These are phyloP conservation scores for Nixonia krombeini DNA, from an alignment of 1,140 invertebrate species.

Conservation along the genomic window DNA sequence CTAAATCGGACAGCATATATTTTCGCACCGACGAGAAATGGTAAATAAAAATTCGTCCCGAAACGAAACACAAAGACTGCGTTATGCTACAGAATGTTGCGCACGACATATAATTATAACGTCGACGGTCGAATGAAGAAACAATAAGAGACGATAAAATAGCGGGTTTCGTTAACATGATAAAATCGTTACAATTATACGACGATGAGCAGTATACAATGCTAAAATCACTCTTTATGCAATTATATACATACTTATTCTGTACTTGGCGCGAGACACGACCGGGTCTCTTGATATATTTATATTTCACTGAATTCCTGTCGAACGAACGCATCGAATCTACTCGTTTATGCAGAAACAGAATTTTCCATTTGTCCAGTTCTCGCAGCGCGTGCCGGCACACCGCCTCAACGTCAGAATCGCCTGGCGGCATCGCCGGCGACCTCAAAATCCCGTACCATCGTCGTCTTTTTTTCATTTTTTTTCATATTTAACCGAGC, in stretches of 20 bases:
- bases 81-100: constrained; percentile 29
- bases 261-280: constrained; percentile 45
- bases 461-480: constrained; percentile 11
- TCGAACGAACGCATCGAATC: no score
- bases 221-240: constrained; percentile 43
- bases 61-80: constrained; percentile 36
- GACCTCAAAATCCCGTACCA: constrained; percentile 17
- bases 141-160: no score
- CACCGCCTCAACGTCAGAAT: neutral
- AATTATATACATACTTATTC: constrained; percentile 47
- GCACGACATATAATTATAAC: constrained; percentile 37
- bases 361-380: constrained; percentile 45
- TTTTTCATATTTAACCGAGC: constrained; percentile 39
- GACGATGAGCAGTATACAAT: constrained; percentile 37
- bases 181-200: constrained; percentile 42
- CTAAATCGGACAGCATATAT: constrained; percentile 47
- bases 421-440: neutral
- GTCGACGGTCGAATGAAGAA: no score
- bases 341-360: constrained; percentile 15
- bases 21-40: constrained; percentile 43
- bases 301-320: constrained; percentile 29
- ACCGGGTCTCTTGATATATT: constrained; percentile 44
- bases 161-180: no score
- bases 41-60: constrained; percentile 47
- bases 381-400: constrained; percentile 30